These are phyloP conservation scores for Peromyscus maniculatus DNA, from an alignment of 2,113 vertebrate genomes.

Conservation along the genomic window DNA sequence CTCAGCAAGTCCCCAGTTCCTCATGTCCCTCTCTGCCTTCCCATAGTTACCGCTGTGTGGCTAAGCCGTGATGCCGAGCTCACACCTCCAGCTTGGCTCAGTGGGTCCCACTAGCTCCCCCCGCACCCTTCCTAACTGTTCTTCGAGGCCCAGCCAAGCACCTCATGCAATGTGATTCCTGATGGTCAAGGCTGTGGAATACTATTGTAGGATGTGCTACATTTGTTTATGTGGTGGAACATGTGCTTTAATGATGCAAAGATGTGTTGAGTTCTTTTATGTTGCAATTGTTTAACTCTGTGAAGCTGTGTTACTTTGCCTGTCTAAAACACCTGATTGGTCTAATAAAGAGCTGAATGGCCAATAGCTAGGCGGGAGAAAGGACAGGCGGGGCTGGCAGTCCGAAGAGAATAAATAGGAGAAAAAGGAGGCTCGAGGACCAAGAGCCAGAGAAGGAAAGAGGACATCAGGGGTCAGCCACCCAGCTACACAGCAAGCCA, in stretches of 20 bases:
- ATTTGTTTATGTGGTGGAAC: not conserved
- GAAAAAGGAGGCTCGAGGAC: not conserved
- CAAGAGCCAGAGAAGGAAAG: not conserved
- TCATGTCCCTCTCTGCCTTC: too few relatives aligned
- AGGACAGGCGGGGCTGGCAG: not conserved
- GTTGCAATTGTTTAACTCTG: not conserved
- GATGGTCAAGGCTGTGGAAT: not conserved
- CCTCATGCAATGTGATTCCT: fast-evolving
- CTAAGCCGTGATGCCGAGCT: not conserved
- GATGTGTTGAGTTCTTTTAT: not conserved
- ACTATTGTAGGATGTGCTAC: not conserved
- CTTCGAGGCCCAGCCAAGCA: not conserved
- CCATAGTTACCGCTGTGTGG: not conserved
- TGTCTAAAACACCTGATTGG: not conserved
- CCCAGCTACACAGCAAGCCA: not conserved
- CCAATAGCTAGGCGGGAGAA: not conserved
- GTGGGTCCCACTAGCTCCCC: too few relatives aligned
- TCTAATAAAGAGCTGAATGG: not conserved
- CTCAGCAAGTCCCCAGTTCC: not conserved
- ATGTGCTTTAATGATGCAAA: not conserved
- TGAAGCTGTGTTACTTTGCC: not conserved
- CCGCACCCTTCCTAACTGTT: fast-evolving
- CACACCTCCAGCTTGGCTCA: not conserved
- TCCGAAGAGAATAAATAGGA: not conserved
- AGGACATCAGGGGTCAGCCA: not conserved